phyloP scores from a whole-genome alignment of 2,888 invertebrate genomes.

The Kuschelorhynchus macadamiae region DNA sequence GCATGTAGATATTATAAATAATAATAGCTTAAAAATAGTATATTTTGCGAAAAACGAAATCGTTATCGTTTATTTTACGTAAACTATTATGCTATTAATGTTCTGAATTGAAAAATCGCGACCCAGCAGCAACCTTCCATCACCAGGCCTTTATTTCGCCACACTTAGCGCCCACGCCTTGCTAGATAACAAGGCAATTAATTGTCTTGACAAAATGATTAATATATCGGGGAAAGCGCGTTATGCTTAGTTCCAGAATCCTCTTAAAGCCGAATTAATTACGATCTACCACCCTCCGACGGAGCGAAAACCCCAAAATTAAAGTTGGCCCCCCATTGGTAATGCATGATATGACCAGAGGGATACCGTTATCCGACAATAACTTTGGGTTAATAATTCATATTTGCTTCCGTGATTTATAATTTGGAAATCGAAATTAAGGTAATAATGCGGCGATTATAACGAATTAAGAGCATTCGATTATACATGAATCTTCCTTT shows the following conservation, averaged over 20 bases:
- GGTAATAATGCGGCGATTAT: conserved; percentile 20
- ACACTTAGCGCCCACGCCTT: conserved; percentile 41
- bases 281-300: conserved; percentile 38
- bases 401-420: conserved; percentile 18
- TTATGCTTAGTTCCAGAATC: conserved; percentile 49
- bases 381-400: conserved; percentile 27
- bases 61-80: too few relatives aligned
- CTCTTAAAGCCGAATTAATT: conserved; percentile 51
- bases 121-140: conserved; percentile 29
- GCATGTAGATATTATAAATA: too few relatives aligned
- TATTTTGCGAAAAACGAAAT: too few relatives aligned
- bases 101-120: conserved; percentile 33
- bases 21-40: too few relatives aligned
- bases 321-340: conserved; percentile 43
- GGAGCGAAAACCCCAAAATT: conserved; percentile 46
- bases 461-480: conserved; percentile 1
- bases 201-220: conserved; percentile 58
- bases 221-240: conserved; percentile 55
- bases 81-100: too few relatives aligned
- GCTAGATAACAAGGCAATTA: conserved; percentile 55
- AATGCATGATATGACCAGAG: conserved; percentile 42
- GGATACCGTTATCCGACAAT: conserved; percentile 24
- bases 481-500: not conserved
- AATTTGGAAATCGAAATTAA: conserved; percentile 26
- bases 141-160: conserved; percentile 41